Conservation (phyloP, 2,113 vertebrate species). For the Heterotilapia buettikoferi region DNA sequence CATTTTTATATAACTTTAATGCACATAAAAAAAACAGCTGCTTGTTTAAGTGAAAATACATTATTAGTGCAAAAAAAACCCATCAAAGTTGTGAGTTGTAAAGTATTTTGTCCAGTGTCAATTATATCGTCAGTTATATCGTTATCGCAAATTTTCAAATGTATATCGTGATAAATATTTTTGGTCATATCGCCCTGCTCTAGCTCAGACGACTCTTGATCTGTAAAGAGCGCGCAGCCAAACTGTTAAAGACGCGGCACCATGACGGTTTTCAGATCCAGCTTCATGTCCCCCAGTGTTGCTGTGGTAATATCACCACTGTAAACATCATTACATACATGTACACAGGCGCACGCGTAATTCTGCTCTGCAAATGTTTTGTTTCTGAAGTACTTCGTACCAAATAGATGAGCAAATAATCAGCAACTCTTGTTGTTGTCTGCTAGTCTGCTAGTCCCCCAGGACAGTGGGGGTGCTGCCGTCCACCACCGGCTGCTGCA, state of each 20-base stretch:
- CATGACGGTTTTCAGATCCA: background rate
- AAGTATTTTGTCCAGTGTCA: fast-evolving
- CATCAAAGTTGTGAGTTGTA: background rate
- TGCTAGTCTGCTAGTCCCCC: background rate
- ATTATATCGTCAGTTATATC: background rate
- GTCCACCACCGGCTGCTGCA: background rate
- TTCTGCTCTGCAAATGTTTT: background rate
- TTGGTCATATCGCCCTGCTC: fast-evolving
- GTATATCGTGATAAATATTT: background rate
- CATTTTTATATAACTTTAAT: fast-evolving
- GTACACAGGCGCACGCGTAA: fast-evolving
- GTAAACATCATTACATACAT: background rate
- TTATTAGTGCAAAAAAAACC: no score
- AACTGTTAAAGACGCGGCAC: background rate
- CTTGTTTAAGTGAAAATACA: background rate
- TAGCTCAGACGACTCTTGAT: fast-evolving
- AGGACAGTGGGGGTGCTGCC: fast-evolving
- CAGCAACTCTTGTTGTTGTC: background rate
- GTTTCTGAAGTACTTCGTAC: background rate
- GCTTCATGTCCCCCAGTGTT: background rate
- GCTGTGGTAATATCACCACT: background rate
- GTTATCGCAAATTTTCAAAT: fast-evolving
- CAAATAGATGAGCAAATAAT: background rate
- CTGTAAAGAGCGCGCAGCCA: fast-evolving
- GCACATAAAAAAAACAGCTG: fast-evolving